A percentile compares a stretch with the other conserved stretches of the same genome.
Conservation (phyloP, 2,888 invertebrate species). For the Leptogaster cylindrica region DNA sequence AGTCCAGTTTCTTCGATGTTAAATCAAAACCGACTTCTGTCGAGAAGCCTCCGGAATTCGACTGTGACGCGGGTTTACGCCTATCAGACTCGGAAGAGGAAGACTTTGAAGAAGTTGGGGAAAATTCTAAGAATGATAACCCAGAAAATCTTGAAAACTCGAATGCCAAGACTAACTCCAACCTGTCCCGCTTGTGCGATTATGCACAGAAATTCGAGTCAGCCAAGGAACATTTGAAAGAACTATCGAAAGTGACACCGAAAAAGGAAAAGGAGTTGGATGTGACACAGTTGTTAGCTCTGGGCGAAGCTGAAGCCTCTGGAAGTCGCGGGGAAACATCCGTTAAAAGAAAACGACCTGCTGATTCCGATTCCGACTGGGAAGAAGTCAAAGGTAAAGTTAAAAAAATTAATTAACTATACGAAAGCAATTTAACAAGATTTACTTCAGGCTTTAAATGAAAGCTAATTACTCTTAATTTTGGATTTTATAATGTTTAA, state of each 20-base stretch:
- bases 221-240: conserved; percentile 65
- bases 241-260: conserved; percentile 58
- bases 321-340: conserved; percentile 58
- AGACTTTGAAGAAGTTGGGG: conserved; percentile 52
- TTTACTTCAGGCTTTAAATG: not conserved
- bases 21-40: conserved; percentile 43
- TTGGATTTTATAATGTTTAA: too few relatives aligned
- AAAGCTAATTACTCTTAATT: conserved; percentile 41
- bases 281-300: conserved; percentile 70
- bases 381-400: conserved; percentile 74
- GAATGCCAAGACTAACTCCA: conserved; percentile 53
- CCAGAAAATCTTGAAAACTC: conserved; percentile 47
- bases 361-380: conserved; percentile 73
- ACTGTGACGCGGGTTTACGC: conserved; percentile 58
- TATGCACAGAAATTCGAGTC: conserved; percentile 67
- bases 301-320: conserved; percentile 65
- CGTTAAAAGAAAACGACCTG: conserved; percentile 53
- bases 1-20: conserved; percentile 64
- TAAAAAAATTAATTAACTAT: conserved; percentile 43
- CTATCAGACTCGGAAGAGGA: conserved; percentile 53
- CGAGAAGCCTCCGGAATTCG: conserved; percentile 53
- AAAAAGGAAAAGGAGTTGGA: conserved; percentile 61
- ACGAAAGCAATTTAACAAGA: not conserved
- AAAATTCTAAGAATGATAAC: conserved; percentile 49
- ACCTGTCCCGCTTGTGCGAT: conserved; percentile 66